Evolutionary conservation across 2,888 invertebrate species (phyloP).

Genomic region (Drosophila pegasa): DNA sequence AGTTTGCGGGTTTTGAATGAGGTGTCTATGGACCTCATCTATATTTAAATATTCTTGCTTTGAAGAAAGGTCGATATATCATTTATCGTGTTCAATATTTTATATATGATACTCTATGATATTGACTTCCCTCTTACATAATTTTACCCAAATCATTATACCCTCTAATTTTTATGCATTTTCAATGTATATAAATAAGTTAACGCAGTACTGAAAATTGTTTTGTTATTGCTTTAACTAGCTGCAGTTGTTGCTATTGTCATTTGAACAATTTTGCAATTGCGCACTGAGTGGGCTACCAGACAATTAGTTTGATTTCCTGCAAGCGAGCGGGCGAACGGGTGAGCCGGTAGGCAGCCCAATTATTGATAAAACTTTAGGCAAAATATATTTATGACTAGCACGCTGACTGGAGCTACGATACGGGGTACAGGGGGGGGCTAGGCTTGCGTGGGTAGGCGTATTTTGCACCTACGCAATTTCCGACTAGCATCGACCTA

Average conservation of each 20-base stretch:
- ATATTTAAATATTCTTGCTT: too few species aligned
- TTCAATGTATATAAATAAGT: slow-evolving; percentile 7
- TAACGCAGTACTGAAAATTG: slow-evolving; percentile 41
- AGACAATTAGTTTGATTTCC: slow-evolving; percentile 63
- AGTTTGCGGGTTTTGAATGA: too few species aligned
- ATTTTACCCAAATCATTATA: neutral
- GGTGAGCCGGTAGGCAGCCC: slow-evolving; percentile 19
- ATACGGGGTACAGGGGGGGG: neutral
- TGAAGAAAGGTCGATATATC: too few species aligned
- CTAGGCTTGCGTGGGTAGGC: slow-evolving; percentile 15
- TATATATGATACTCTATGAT: neutral
- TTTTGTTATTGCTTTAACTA: slow-evolving; percentile 36
- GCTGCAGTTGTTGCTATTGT: slow-evolving; percentile 12
- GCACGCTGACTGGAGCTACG: neutral
- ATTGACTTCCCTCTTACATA: neutral
- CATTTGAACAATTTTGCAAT: slow-evolving; percentile 65
- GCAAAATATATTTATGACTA: slow-evolving; percentile 52
- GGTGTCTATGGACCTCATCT: too few species aligned
- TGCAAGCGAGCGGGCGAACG: slow-evolving; percentile 16
- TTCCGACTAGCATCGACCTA: slow-evolving; percentile 74
- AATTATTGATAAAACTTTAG: slow-evolving; percentile 78
- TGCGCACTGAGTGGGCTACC: slow-evolving; percentile 65
- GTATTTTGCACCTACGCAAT: slow-evolving; percentile 42
- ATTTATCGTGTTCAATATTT: neutral
- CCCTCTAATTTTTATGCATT: neutral